These are phyloP conservation scores for Platycnemis pennipes DNA, from an alignment of 2,888 invertebrate species.

Conservation along the genomic window DNA sequence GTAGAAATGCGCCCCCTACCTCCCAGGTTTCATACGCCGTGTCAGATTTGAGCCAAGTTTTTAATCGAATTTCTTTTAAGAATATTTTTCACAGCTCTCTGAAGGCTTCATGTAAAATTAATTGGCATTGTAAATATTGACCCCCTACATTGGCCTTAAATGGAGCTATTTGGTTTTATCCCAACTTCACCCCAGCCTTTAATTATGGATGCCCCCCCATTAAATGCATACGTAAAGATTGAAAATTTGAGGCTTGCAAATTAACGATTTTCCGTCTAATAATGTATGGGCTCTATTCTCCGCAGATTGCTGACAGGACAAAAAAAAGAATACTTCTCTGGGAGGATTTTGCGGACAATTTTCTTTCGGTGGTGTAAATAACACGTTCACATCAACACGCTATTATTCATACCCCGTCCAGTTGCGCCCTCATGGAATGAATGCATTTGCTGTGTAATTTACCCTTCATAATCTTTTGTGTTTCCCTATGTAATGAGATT, in stretches of 20 bases:
- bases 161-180: neutral
- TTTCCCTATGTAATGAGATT: constrained; percentile 12
- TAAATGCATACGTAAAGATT: constrained; percentile 15
- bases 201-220: constrained; percentile 1
- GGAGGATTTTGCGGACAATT: neutral
- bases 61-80: neutral
- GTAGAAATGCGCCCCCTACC: neutral
- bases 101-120: constrained; percentile 19
- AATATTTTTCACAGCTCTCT: neutral
- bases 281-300: neutral
- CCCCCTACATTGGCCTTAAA: neutral
- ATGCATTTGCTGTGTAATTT: constrained; percentile 12
- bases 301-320: neutral
- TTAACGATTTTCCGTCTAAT: neutral
- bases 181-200: neutral
- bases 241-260: constrained; percentile 20
- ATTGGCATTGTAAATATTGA: constrained; percentile 8
- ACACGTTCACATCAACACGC: neutral
- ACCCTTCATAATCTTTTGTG: constrained; percentile 19
- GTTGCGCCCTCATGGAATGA: neutral
- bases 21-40: neutral
- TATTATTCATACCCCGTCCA: neutral
- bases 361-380: neutral
- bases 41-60: neutral
- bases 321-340: neutral